Conservation (phyloP, 2,888 invertebrate genomes). For the Laothoe populi region DNA sequence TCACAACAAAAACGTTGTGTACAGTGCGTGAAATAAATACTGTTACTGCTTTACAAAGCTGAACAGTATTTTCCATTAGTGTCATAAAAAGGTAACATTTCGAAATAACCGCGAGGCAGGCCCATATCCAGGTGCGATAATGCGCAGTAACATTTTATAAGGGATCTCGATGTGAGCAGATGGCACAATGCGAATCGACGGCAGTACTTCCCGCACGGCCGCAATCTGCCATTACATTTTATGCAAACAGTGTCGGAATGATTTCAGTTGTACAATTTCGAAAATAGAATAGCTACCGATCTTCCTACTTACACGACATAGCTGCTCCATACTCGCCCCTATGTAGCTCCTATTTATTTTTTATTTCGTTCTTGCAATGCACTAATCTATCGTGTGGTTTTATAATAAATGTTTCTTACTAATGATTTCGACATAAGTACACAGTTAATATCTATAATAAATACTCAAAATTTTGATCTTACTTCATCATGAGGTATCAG, state of each 20-base stretch:
- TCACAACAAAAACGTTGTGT: background rate
- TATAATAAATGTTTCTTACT: background rate
- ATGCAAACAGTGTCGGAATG: constrained; percentile 75
- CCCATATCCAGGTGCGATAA: constrained; percentile 80
- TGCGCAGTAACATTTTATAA: constrained; percentile 83
- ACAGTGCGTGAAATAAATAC: constrained; percentile 59
- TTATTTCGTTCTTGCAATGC: background rate
- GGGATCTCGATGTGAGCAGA: constrained; percentile 82
- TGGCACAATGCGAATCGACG: constrained; percentile 78
- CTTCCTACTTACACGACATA: constrained; percentile 18
- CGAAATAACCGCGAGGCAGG: constrained; percentile 72
- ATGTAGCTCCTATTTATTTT: background rate
- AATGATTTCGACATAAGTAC: too few relatives aligned
- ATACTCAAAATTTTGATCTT: too few relatives aligned
- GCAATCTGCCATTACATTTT: constrained; percentile 81
- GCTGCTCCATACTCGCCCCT: background rate
- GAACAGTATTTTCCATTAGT: constrained; percentile 80
- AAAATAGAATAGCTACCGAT: constrained; percentile 46
- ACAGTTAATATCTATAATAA: too few relatives aligned
- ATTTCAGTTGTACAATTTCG: constrained; percentile 68
- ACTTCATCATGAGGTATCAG: too few relatives aligned
- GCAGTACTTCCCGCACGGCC: constrained; percentile 71
- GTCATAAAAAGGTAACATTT: constrained; percentile 78
- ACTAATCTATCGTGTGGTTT: background rate
- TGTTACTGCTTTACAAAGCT: constrained; percentile 54